phyloP scores from a whole-genome alignment of 2,888 invertebrate species.

The Scaptomyza flava region DNA sequence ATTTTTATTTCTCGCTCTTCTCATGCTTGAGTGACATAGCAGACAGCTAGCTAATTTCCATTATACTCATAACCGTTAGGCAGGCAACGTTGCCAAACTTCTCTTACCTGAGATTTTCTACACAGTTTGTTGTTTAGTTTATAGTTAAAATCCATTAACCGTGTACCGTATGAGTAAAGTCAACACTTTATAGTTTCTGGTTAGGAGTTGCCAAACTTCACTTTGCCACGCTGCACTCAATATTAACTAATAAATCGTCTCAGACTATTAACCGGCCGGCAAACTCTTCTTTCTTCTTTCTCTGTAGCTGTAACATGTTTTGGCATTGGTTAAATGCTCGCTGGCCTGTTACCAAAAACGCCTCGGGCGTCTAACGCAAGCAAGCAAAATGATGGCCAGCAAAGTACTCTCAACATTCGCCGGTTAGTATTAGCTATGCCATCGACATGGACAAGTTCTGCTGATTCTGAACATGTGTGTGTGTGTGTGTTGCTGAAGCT shows the following conservation, averaged over 20 bases:
- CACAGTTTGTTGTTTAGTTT: neutral
- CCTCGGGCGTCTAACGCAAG: constrained; percentile 48
- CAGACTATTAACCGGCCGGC: constrained; percentile 24
- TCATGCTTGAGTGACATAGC: constrained; percentile 16
- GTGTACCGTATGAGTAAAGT: neutral
- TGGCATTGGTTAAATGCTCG: constrained; percentile 35
- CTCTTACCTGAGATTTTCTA: neutral
- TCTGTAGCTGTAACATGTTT: constrained; percentile 10
- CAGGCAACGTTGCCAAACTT: constrained; percentile 19
- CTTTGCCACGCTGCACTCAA: constrained; percentile 5
- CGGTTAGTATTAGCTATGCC: constrained; percentile 33
- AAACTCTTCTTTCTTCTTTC: constrained; percentile 19
- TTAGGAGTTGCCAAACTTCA: constrained; percentile 26
- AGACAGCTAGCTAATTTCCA: constrained; percentile 14
- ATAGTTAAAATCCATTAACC: neutral
- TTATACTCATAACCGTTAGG: neutral
- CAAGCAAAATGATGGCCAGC: constrained; percentile 57
- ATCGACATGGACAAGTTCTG: constrained; percentile 57
- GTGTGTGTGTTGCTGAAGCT: constrained; percentile 15
- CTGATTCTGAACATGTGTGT: constrained; percentile 38
- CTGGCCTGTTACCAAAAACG: constrained; percentile 37
- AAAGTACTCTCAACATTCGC: constrained; percentile 6
- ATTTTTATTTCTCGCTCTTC: neutral
- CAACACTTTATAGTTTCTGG: neutral
- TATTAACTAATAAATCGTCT: constrained; percentile 25